Evolutionary conservation across 2,113 vertebrate species (phyloP).

Genomic region (Noturus placidus): DNA sequence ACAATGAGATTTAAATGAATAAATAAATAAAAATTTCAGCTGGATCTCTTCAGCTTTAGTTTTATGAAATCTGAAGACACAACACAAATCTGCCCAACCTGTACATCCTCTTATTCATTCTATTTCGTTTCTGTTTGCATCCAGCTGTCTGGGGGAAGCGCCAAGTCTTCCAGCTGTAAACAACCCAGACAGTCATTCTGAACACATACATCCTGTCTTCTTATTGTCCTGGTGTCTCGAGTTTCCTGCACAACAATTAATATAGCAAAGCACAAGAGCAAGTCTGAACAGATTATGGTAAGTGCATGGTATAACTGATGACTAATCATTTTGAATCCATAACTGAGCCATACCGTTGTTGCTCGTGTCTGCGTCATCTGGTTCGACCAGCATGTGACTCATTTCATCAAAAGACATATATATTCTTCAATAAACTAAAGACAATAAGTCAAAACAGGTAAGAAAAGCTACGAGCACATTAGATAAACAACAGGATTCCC

Average conservation of each 20-base stretch:
- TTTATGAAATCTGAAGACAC: background rate
- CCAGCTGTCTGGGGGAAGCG: background rate
- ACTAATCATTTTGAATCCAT: background rate
- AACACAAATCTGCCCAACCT: background rate
- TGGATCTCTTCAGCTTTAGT: no score
- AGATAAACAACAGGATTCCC: background rate
- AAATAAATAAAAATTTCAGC: background rate
- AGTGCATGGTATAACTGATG: background rate
- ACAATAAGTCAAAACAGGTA: background rate
- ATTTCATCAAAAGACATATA: background rate
- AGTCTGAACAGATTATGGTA: background rate
- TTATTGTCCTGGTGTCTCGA: constrained; percentile 1
- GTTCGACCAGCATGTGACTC: background rate
- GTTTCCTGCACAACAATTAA: constrained; percentile 18
- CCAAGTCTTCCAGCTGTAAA: constrained; percentile 39
- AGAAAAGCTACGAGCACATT: background rate
- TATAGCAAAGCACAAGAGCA: background rate
- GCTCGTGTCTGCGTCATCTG: background rate
- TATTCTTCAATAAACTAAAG: background rate
- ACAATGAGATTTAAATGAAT: background rate
- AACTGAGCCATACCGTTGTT: background rate
- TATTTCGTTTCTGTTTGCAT: background rate
- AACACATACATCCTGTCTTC: constrained; percentile 18
- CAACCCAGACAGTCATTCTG: constrained; percentile 24
- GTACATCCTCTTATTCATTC: background rate